Evolutionary conservation across 2,797 vertebrate genomes (phyloP), one percentile per base, ranked within the genome.

Genomic region (Hipposideros larvatus): DNA sequence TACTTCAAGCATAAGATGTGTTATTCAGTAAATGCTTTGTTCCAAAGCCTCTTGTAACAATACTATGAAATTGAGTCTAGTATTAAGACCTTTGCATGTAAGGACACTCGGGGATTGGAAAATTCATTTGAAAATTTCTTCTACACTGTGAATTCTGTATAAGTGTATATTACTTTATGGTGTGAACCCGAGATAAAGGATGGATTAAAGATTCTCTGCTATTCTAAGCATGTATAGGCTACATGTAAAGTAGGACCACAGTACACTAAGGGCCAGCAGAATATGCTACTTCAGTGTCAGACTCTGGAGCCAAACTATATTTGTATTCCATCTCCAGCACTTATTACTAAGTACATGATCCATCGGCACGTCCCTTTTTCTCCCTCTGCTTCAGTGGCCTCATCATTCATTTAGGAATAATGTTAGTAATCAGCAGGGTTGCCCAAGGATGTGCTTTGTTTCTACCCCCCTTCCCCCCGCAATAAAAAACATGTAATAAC

Each of bases 81-180:
- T 34, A 41, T 46, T 59, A 83, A 63, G 18, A 43, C 4, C 26
- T 85, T 51, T 73, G 5, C 11, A 14, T 28, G 16, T 71, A 53
- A 19, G 34, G 11, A 59, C 11, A 77, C 24, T 84, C 1, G 2
- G 26, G n/a, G 9, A 68, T 28, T 87, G 3, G 5, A 73, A 2
- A 83, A n/a, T 71, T 78, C 16, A 55, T 88, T 78, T 86, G 43
- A 7, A 91, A 79, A 78, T 91, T 57, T 93, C 46, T 83, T 41
- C 51, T 41, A 11, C 2, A 19, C n/a, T 75, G 2, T 86, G 24
- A 48, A 68, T 78, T 92, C n/a, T 79, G 4, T 57, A n/a, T 61
- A 92, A 24, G 0, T 77, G 51, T 89, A 48, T 53, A 55, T 28
- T 80, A 61, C 66, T 86, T 91, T 55, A 65, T 46, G 19, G 85